Base-by-base conservation (phyloP, 2,797 vertebrate genomes). In the Labroides dimidiatus region DNA sequence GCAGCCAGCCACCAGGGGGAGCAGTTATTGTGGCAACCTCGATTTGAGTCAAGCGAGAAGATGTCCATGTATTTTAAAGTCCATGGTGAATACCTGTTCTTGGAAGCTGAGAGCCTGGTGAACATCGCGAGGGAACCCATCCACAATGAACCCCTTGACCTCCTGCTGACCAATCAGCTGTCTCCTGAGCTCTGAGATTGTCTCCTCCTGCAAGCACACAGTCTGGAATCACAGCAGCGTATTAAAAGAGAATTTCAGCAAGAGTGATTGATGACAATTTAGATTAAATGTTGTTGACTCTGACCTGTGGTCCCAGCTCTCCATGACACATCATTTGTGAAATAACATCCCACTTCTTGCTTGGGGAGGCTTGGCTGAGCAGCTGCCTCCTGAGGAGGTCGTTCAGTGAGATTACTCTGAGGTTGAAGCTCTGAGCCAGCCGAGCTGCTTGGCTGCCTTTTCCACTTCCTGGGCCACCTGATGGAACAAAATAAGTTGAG, bases 31-130 rank as follows among this genome's bases (percentile, higher is more conserved):
- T n/a, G n/a, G n/a, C n/a, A n/a, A n/a, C n/a, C n/a, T n/a, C n/a
- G n/a, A n/a, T n/a, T n/a, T n/a, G n/a, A n/a, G n/a, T n/a, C n/a
- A n/a, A n/a, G n/a, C n/a, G n/a, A n/a, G n/a, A n/a, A n/a, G n/a
- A n/a, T n/a, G n/a, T n/a, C n/a, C n/a, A n/a, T n/a, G n/a, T n/a
- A n/a, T n/a, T n/a, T n/a, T n/a, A n/a, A n/a, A n/a, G n/a, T n/a
- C n/a, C n/a, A n/a, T n/a, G n/a, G n/a, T n/a, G n/a, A n/a, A 10
- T 62, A 77, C 78, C 73, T 77, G 69, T 15, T 75, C 68, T 58
- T 77, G 78, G 64, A 79, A 75, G 60, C 69, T 72, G 23, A 79
- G 72, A 3, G 76, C 63, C 64, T 82, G 72, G 55, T 76, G 75
- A 51, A 78, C 7, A 7, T 75, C 65, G 53, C 36, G 45, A 12